These are phyloP conservation scores for Saxidomus purpurata DNA, from an alignment of 1,140 invertebrate genomes.

Conservation along the genomic window DNA sequence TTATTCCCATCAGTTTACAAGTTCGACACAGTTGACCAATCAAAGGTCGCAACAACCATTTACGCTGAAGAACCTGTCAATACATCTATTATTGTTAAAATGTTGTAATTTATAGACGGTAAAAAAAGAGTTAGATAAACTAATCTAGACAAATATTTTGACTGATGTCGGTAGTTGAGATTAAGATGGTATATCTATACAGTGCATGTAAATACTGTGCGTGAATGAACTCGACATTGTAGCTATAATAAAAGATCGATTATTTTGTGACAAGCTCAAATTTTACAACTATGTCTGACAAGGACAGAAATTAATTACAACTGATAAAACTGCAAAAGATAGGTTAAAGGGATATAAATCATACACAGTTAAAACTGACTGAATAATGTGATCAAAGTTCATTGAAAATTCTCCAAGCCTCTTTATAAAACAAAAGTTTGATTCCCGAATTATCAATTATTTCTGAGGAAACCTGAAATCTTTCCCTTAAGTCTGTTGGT, in stretches of 20 bases:
- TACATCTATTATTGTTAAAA: constrained; percentile 5
- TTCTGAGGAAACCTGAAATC: too few species aligned
- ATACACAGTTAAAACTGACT: neutral
- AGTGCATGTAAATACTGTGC: neutral
- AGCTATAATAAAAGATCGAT: constrained; percentile 24
- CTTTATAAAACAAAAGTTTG: too few species aligned
- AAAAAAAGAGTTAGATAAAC: neutral
- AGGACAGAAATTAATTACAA: constrained; percentile 29
- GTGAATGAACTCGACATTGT: neutral
- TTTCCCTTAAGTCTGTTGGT: too few species aligned
- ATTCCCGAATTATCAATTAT: too few species aligned
- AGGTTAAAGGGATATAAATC: neutral
- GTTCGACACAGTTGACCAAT: constrained; percentile 21
- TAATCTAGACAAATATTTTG: constrained; percentile 8
- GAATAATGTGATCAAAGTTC: too few species aligned
- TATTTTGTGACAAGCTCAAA: neutral
- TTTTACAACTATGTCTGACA: constrained; percentile 26
- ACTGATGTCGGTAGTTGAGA: neutral
- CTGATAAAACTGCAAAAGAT: neutral
- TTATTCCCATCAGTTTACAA: constrained; percentile 2
- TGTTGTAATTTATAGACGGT: neutral
- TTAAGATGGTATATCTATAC: neutral
- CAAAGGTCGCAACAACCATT: neutral
- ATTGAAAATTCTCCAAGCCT: too few species aligned
- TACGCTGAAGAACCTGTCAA: neutral